Percentiles rank a stretch among this genome's conserved stretches.
These are phyloP conservation scores for Rafetus swinhoei DNA, from an alignment of 2,113 vertebrate genomes.

Conservation along the genomic window DNA sequence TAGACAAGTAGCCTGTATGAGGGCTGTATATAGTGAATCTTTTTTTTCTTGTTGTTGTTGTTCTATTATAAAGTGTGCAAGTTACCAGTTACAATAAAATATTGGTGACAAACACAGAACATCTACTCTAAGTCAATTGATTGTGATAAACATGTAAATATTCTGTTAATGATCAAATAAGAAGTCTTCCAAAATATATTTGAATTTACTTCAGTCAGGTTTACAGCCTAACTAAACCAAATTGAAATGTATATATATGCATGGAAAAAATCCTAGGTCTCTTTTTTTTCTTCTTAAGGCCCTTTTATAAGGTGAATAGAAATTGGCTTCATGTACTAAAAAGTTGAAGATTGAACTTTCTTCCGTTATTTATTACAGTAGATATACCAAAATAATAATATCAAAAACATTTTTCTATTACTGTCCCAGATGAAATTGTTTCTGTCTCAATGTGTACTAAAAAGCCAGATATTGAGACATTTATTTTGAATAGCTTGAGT, in stretches of 20 bases:
- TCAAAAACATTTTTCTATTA: not conserved
- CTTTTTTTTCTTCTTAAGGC: constrained; percentile 47
- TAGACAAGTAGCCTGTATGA: constrained; percentile 80
- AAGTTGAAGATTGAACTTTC: constrained; percentile 62
- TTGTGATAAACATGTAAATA: constrained; percentile 67
- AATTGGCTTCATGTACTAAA: constrained; percentile 61
- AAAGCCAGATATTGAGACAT: not conserved
- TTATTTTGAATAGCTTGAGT: not conserved
- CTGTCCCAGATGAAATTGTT: not conserved
- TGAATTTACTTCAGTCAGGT: constrained; percentile 33
- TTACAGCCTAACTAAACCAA: constrained; percentile 54
- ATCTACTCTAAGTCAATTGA: constrained; percentile 62
- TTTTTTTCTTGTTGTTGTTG: constrained; percentile 74
- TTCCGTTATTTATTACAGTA: constrained; percentile 53
- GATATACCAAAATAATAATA: constrained; percentile 28
- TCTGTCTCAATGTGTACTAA: too few species aligned
- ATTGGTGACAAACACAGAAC: constrained; percentile 81
- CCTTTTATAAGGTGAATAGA: constrained; percentile 26
- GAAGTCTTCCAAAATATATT: constrained; percentile 57
- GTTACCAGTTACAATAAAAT: constrained; percentile 93
- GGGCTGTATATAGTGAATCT: constrained; percentile 83
- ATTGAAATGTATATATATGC: constrained; percentile 9
- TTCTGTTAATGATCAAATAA: constrained; percentile 45
- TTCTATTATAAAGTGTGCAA: constrained; percentile 84
- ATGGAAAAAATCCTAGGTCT: constrained; percentile 10